Evolutionary conservation across 2,113 vertebrate genomes (phyloP).

Genomic region (Engraulis encrasicolus): DNA sequence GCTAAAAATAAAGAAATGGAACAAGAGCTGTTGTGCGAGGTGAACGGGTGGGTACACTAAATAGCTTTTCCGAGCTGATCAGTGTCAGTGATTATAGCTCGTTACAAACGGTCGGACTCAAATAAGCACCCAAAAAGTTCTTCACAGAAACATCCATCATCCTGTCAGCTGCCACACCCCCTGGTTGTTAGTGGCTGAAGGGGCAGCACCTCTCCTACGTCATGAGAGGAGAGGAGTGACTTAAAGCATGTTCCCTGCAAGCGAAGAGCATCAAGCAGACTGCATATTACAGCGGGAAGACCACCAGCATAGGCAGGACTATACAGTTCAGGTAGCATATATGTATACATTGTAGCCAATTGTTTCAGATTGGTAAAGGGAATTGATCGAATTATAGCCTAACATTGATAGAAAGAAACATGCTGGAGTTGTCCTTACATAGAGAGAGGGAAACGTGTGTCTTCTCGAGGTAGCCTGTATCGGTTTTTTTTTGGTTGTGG

Average conservation of each 20-base stretch:
- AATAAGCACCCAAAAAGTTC: slow-evolving; percentile 47
- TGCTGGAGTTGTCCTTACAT: not conserved
- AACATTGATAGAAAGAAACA: not conserved
- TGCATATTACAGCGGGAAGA: slow-evolving; percentile 1
- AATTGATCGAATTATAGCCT: not conserved
- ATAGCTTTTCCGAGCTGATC: slow-evolving; percentile 28
- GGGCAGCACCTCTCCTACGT: slow-evolving; percentile 47
- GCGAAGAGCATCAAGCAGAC: not conserved
- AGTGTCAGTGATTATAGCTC: slow-evolving; percentile 3
- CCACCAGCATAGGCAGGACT: not conserved
- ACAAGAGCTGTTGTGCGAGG: not conserved
- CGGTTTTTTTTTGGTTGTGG: not conserved
- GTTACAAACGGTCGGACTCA: not conserved
- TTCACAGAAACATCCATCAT: slow-evolving; percentile 61
- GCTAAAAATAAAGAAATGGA: slow-evolving; percentile 1
- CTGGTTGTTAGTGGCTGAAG: slow-evolving; percentile 42
- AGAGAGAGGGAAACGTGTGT: not conserved
- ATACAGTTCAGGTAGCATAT: not conserved
- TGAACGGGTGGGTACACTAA: slow-evolving; percentile 33
- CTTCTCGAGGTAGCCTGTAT: not conserved
- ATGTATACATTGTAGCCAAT: not conserved
- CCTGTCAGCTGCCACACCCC: slow-evolving; percentile 61
- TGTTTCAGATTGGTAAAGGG: not conserved
- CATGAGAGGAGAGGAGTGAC: slow-evolving; percentile 52
- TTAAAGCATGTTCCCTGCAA: slow-evolving; percentile 32